Conservation (phyloP, 2,113 vertebrate species). For the Heterocephalus glaber region DNA sequence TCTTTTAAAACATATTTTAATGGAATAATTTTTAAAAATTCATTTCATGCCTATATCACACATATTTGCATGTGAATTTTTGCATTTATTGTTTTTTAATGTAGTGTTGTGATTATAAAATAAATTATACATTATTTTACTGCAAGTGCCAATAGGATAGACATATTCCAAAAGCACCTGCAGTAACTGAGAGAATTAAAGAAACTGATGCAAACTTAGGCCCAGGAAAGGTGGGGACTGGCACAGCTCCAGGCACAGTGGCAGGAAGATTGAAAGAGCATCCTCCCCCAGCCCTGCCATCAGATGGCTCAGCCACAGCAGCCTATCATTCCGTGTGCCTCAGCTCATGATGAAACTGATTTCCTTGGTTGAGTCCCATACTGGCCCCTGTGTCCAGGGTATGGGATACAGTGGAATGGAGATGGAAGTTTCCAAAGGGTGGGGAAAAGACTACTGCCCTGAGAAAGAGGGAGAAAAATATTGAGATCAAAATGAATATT, state of each 20-base stretch:
- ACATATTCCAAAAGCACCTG: background rate
- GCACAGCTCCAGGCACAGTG: background rate
- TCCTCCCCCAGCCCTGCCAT: fast-evolving
- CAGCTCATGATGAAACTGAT: background rate
- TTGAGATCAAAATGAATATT: background rate
- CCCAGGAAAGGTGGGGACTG: no score
- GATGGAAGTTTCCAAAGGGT: background rate
- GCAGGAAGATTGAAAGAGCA: no score
- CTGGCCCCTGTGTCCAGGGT: background rate
- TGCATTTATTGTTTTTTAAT: background rate
- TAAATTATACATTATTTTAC: background rate
- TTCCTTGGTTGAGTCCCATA: background rate
- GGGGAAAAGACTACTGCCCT: background rate
- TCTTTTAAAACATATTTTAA: background rate
- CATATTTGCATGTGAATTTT: background rate
- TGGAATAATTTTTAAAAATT: background rate
- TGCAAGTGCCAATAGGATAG: background rate
- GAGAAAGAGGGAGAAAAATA: background rate
- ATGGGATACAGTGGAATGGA: background rate
- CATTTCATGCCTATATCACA: background rate
- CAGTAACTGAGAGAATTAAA: background rate
- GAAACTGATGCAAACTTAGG: background rate
- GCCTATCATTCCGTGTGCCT: background rate
- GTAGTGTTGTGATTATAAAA: background rate
- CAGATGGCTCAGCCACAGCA: background rate